Evolutionary conservation across 64 coral and sea anemone genomes (phyloP).

Genomic region (Exaiptasia diaphana): DNA sequence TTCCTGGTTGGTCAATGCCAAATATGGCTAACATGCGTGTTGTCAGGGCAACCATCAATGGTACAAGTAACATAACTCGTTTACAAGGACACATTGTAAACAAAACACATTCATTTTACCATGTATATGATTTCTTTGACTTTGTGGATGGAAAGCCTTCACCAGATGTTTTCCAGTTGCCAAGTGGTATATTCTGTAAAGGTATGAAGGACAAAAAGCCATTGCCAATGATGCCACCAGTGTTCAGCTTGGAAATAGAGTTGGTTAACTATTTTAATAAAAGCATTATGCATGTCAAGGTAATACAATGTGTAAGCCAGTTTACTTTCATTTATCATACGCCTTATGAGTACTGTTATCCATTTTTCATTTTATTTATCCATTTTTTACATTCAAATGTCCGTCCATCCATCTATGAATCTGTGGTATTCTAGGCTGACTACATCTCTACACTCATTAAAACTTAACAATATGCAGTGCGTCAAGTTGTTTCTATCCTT

Average conservation of each 20-base stretch:
- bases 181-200: conserved; percentile 56
- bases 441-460: no score
- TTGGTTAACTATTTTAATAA: background rate
- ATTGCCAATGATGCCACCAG: conserved; percentile 32
- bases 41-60: conserved; percentile 61
- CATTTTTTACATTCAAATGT: no score
- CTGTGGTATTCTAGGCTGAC: no score
- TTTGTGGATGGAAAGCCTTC: conserved; percentile 45
- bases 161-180: conserved; percentile 49
- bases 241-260: conserved; percentile 53
- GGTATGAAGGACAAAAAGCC: conserved; percentile 46
- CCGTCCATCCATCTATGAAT: no score
- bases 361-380: no score
- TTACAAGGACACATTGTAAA: background rate
- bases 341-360: no score
- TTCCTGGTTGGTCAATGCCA: conserved; percentile 46
- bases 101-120: conserved; percentile 32
- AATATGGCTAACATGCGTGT: conserved; percentile 23
- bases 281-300: background rate
- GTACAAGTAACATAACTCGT: conserved; percentile 19
- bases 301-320: no score
- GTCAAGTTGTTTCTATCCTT: no score
- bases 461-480: no score
- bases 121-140: conserved; percentile 85
- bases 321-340: no score